phyloP scores from a whole-genome alignment of 2,113 vertebrate genomes.

The Globicephala melas region DNA sequence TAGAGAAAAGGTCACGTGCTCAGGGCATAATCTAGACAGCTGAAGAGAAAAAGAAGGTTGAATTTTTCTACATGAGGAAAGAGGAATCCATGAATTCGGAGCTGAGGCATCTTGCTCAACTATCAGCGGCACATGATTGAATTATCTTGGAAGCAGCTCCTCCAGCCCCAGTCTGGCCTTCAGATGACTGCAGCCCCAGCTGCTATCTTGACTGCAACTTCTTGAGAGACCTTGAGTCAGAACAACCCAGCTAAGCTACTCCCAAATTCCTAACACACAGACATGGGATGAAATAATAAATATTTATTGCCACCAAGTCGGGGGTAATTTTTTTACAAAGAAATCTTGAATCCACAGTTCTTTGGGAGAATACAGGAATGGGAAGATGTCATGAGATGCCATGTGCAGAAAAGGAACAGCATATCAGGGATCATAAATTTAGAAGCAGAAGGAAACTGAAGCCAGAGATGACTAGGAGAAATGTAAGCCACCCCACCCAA shows the following conservation, averaged over 20 bases:
- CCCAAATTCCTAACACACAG: neutral
- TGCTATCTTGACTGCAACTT: neutral
- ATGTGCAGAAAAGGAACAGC: neutral
- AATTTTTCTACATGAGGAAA: neutral
- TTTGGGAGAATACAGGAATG: neutral
- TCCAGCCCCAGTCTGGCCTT: neutral
- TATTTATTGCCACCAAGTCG: neutral
- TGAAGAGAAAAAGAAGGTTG: neutral
- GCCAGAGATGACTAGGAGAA: neutral
- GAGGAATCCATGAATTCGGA: neutral
- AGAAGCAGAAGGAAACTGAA: neutral
- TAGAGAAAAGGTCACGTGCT: conserved; percentile 12
- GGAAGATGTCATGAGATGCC: neutral
- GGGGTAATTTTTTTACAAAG: neutral
- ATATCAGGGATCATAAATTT: neutral
- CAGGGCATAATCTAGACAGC: neutral
- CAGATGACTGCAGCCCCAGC: neutral
- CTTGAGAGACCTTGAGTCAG: neutral
- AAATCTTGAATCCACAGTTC: neutral
- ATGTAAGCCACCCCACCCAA: neutral
- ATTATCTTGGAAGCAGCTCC: neutral
- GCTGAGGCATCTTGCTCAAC: neutral
- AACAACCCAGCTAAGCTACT: neutral
- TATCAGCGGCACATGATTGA: neutral
- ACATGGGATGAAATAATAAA: neutral